Conservation (phyloP, 2,113 vertebrate genomes). For the Semnornis frantzii region DNA sequence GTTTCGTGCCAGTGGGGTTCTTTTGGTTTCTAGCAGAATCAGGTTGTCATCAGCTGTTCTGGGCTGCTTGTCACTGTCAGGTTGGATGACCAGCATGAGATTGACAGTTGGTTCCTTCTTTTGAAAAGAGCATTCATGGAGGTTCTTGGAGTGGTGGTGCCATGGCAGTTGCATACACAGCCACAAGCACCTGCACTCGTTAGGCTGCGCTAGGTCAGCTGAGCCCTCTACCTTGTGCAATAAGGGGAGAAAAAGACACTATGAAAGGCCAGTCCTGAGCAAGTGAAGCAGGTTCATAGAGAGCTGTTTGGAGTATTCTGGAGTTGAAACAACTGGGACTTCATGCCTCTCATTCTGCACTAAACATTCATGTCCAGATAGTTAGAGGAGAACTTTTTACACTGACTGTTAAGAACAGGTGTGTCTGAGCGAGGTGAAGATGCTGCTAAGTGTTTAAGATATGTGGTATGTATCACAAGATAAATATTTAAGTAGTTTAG, state of each 20-base stretch:
- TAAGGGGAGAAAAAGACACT: not conserved
- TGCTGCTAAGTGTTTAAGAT: slow-evolving; percentile 65
- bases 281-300: not conserved
- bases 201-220: not conserved
- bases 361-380: not conserved
- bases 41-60: not conserved
- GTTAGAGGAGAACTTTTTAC: not conserved
- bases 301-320: not conserved
- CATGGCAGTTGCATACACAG: not conserved
- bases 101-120: not conserved
- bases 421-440: slow-evolving; percentile 41
- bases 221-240: not conserved
- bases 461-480: slow-evolving; percentile 55
- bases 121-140: not conserved
- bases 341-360: not conserved
- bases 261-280: not conserved
- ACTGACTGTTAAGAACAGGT: slow-evolving; percentile 14
- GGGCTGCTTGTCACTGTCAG: not conserved
- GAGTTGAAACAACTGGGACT: not conserved
- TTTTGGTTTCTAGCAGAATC: not conserved
- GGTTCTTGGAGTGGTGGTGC: not conserved
- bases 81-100: not conserved
- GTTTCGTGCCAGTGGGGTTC: not conserved
- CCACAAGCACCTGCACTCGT: rapidly evolving
- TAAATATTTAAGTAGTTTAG: slow-evolving; percentile 69